Base-by-base conservation (phyloP, 2,888 invertebrate genomes). In the Globia sparganii region DNA sequence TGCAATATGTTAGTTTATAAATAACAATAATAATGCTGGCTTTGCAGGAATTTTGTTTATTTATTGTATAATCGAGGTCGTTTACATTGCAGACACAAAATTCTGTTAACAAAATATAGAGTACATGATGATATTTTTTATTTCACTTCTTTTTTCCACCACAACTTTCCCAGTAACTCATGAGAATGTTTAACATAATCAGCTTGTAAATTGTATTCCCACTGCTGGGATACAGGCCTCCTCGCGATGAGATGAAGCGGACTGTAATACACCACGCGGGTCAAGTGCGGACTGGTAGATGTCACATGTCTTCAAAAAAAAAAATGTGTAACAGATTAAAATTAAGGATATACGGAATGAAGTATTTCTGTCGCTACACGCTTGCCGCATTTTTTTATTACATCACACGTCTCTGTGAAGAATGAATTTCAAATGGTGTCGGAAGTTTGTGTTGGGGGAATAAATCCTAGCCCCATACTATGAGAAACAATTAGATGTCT, bases 341-440 rank as follows among this genome's bases (percentile, higher is more conserved):
- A 34, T 34, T 34, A 59, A 18, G 2, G 18, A 67, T 34, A 11
- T 34, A 68, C 68, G 61, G 68, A 68, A 68, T 61, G 11, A 21
- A 11, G 11, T 68, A n/a, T 68, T 61, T 13, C 21, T 37, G 2
- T 65, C 37, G 75, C 4, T 69, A 75, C 73, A 67, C 80, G 56
- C 81, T 80, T 87, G 78, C 4, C 87, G 65, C 66, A 62, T 85
- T 88, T 88, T 88, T 96, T 96, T 96, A 96, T 96, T 94, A 94
- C 94, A 96, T 96, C 96, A 96, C 96, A 95, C 95, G 94, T 93
- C 91, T 90, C 89, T 91, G 89, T 96, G 96, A 96, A 95, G 96
- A 96, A 96, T 96, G 96, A 96, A 96, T 96, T 96, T 96, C 95
- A 96, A 96, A 96, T 96, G 95, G 94, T 94, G 94, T 94, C 93